phyloP scores from a whole-genome alignment of 2,888 invertebrate genomes.

The Hypomecis punctinalis region DNA sequence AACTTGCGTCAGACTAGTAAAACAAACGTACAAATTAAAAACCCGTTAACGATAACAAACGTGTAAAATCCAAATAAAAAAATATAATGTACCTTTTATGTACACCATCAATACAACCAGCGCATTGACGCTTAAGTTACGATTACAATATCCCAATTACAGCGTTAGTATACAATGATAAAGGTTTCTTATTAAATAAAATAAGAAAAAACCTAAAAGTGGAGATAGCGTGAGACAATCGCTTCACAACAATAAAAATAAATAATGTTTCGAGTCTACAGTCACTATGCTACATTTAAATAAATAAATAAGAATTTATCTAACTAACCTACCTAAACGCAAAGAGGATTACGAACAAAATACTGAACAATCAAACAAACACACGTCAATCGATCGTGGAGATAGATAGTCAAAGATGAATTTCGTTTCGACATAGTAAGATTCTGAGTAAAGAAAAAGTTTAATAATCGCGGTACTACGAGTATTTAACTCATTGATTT shows the following conservation, averaged over 20 bases:
- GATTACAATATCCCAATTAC: conserved; percentile 44
- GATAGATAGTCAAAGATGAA: conserved; percentile 54
- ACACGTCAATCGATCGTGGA: conserved; percentile 51
- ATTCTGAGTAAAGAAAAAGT: conserved; percentile 37
- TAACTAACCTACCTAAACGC: conserved; percentile 77
- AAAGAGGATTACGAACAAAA: conserved; percentile 75
- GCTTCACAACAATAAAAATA: conserved; percentile 70
- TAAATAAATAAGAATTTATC: conserved; percentile 82
- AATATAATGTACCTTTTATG: conserved; percentile 49
- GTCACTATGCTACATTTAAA: conserved; percentile 72
- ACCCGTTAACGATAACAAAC: conserved; percentile 53
- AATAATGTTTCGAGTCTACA: conserved; percentile 68
- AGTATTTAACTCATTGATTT: conserved; percentile 7
- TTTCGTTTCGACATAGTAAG: conserved; percentile 58
- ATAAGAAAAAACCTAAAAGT: conserved; percentile 56
- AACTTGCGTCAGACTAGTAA: conserved; percentile 60
- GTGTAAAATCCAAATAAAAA: conserved; percentile 53
- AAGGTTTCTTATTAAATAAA: conserved; percentile 28
- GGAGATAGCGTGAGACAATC: conserved; percentile 69
- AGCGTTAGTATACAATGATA: conserved; percentile 39
- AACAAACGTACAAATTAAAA: conserved; percentile 59
- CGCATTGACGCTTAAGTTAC: conserved; percentile 43
- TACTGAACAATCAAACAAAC: conserved; percentile 66
- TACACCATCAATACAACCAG: conserved; percentile 49
- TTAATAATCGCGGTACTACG: conserved; percentile 7